A percentile compares a stretch with the other conserved stretches of the same genome.
phyloP scores from a whole-genome alignment of 2,113 vertebrate genomes.

The Nyctibius bracteatus region DNA sequence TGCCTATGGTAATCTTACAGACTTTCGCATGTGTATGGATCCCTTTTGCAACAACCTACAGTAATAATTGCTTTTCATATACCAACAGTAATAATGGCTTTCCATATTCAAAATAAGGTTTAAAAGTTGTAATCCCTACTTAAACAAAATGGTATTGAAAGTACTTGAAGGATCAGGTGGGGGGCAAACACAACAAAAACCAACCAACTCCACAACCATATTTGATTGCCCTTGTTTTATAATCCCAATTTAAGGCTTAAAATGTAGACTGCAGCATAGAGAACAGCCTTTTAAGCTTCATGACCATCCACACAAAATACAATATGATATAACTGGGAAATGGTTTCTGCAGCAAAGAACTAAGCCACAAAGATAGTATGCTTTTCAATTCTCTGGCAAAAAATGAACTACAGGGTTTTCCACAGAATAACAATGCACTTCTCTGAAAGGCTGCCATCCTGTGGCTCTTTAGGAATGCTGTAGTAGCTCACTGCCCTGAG shows the following conservation, averaged over 20 bases:
- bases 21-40: fast-evolving
- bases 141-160: neutral
- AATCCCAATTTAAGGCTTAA: neutral
- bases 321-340: neutral
- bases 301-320: neutral
- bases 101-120: neutral
- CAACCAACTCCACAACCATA: neutral
- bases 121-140: neutral
- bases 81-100: neutral
- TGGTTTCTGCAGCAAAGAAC: neutral
- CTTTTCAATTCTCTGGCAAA: neutral
- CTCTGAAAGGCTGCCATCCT: constrained; percentile 39
- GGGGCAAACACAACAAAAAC: neutral
- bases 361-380: neutral
- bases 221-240: neutral
- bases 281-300: neutral
- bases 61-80: neutral
- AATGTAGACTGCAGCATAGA: neutral
- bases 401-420: neutral
- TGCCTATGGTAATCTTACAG: neutral
- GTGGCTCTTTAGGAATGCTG: neutral
- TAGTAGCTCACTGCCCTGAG: neutral
- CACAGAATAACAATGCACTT: too few species aligned
- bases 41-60: neutral
- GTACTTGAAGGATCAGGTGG: neutral